phyloP scores from a whole-genome alignment of 2,797 vertebrate genomes.

The Pachyuromys duprasi region DNA sequence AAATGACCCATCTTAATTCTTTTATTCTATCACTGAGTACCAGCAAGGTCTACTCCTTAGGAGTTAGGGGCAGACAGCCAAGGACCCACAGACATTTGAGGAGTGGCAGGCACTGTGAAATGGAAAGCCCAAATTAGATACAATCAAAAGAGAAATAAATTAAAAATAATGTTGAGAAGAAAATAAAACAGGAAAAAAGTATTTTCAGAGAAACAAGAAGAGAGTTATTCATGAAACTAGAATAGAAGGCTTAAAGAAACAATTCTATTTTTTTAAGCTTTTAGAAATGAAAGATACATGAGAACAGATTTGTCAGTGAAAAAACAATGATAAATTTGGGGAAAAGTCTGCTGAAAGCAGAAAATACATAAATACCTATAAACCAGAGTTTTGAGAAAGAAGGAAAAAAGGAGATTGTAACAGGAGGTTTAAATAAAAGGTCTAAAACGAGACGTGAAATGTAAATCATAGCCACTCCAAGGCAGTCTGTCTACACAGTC shows the following conservation, averaged over 20 bases:
- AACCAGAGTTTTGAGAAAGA: slow-evolving; percentile 1
- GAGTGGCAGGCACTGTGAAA: background rate
- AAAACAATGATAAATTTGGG: slow-evolving; percentile 32
- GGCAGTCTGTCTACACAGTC: background rate
- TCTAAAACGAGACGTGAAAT: background rate
- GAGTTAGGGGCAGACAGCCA: background rate
- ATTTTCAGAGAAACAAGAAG: background rate
- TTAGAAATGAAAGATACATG: slow-evolving; percentile 50
- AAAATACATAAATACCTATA: slow-evolving; percentile 22
- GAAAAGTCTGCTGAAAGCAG: background rate
- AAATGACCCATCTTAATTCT: background rate
- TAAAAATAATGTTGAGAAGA: background rate
- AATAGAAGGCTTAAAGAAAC: background rate
- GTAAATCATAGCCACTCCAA: background rate
- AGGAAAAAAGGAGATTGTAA: background rate
- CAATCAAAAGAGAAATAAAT: background rate
- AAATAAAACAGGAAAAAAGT: background rate
- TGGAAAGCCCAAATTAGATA: background rate
- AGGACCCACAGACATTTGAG: background rate
- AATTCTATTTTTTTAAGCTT: background rate
- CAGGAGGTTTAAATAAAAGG: slow-evolving; percentile 6
- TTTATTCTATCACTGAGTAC: background rate
- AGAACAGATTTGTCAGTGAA: slow-evolving; percentile 17
- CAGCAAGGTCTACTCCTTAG: background rate
- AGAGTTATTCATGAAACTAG: background rate